Evolutionary conservation across 2,888 invertebrate species (phyloP).

Genomic region (Anarsia innoxiella): DNA sequence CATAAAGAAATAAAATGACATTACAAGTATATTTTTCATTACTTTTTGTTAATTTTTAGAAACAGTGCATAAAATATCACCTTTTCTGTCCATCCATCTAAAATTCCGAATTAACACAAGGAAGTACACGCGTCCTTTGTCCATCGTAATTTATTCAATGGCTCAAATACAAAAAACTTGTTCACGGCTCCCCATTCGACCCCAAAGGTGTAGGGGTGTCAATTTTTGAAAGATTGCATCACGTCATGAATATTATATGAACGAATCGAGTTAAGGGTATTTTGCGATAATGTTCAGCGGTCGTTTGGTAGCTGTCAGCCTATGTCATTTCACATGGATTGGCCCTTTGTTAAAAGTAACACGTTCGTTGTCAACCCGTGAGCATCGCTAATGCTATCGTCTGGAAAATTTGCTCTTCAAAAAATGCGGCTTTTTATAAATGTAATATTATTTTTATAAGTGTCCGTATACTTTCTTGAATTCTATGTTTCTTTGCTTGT

Average conservation of each 20-base stretch:
- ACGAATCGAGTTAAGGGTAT: slow-evolving; percentile 68
- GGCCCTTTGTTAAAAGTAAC: slow-evolving; percentile 72
- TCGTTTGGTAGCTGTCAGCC: slow-evolving; percentile 68
- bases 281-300: slow-evolving; percentile 70
- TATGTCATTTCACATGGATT: slow-evolving; percentile 72
- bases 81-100: slow-evolving; percentile 23
- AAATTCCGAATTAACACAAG: slow-evolving; percentile 41
- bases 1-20: no score
- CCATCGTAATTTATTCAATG: slow-evolving; percentile 68
- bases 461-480: no score
- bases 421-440: slow-evolving; percentile 6
- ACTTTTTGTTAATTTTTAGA: no score
- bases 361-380: slow-evolving; percentile 60
- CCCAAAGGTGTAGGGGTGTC: slow-evolving; percentile 49
- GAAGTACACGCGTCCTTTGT: slow-evolving; percentile 40
- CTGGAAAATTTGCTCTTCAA: slow-evolving; percentile 17
- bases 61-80: no score
- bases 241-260: slow-evolving; percentile 75
- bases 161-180: slow-evolving; percentile 66
- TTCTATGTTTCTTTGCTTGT: no score
- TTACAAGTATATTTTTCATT: no score
- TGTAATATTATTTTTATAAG: no score
- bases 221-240: slow-evolving; percentile 75
- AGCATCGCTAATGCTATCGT: slow-evolving; percentile 24
- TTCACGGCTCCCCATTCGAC: slow-evolving; percentile 30